Evolutionary conservation across 2,797 vertebrate genomes (phyloP).

Genomic region (Nothura maculosa): DNA sequence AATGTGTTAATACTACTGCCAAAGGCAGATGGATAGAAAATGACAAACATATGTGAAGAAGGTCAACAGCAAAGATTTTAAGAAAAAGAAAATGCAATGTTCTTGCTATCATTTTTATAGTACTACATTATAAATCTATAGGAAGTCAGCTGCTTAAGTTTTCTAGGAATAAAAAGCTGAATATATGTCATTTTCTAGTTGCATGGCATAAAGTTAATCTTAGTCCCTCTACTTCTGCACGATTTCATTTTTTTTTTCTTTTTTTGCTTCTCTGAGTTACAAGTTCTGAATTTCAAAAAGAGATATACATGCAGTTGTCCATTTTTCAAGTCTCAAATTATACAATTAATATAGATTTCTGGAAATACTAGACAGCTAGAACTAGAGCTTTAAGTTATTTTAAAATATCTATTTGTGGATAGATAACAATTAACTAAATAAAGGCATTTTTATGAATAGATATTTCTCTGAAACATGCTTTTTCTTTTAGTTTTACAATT

Average conservation of each 20-base stretch:
- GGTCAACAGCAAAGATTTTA: constrained; percentile 26
- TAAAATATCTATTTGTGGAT: neutral
- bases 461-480: neutral
- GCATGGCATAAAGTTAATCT: neutral
- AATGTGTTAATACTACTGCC: neutral
- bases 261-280: neutral
- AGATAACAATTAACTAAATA: neutral
- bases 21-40: constrained; percentile 54
- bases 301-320: neutral
- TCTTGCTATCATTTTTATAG: neutral
- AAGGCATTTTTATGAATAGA: neutral
- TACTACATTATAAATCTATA: neutral
- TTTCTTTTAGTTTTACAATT: neutral
- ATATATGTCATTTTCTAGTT: neutral
- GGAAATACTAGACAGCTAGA: neutral
- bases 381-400: neutral
- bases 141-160: neutral
- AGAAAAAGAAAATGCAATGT: neutral
- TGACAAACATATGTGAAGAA: constrained; percentile 49
- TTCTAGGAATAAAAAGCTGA: neutral
- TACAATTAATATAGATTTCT: neutral
- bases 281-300: neutral
- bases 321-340: neutral
- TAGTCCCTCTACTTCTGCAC: neutral
- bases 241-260: neutral